Base-by-base conservation (phyloP, 2,113 vertebrate genomes). In the Triplophysa siluroides region DNA sequence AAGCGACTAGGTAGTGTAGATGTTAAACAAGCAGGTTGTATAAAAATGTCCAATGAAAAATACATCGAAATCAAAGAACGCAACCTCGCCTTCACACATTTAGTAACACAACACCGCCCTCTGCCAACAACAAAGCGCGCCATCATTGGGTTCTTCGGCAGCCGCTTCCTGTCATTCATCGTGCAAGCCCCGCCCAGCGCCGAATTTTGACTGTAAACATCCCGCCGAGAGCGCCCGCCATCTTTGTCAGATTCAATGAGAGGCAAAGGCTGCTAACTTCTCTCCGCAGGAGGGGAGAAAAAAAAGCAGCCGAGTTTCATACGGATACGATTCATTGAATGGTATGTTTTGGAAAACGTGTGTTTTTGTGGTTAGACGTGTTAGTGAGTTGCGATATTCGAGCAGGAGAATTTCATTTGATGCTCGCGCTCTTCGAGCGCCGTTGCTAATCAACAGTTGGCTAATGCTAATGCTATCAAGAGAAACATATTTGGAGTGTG, bases 121-220 rank as follows among this genome's bases (percentile, higher is more conserved):
- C 81, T 85, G 54, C 43, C 79, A 70, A 66, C 74, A 24, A 61
- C 45, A 76, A 29, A 38, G 63, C 61, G 70, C 56, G 47, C 78
- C 58, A 10, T 9, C 68, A 74, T 69, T 16, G 63, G 52, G 21
- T 63, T 54, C 33, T 72, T 16, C 18, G 8, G 0, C 47, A 26
- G 19, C 43, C 24, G 38, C 43, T 1, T 4, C 21, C 19, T 38
- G 67, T 43, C 60, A 78, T 56, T 78, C 60, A 63, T 38, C 47
- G 21, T 80, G 67, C 29, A 41, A 21, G 82, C 84, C 88, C 90
- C 92, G 86, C 89, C 91, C 88, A 85, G 86, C 84, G 68, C 86
- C 85, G 85, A 88, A 62, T 88, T 92, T 93, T 92, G 90, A 92
- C 89, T 91, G 91, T 93, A 91, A 93, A 93, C 92, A 93, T 93